Evolutionary conservation across 2,113 vertebrate genomes (phyloP), one percentile per base, ranked within the genome.

Genomic region (Hyaena hyaena): DNA sequence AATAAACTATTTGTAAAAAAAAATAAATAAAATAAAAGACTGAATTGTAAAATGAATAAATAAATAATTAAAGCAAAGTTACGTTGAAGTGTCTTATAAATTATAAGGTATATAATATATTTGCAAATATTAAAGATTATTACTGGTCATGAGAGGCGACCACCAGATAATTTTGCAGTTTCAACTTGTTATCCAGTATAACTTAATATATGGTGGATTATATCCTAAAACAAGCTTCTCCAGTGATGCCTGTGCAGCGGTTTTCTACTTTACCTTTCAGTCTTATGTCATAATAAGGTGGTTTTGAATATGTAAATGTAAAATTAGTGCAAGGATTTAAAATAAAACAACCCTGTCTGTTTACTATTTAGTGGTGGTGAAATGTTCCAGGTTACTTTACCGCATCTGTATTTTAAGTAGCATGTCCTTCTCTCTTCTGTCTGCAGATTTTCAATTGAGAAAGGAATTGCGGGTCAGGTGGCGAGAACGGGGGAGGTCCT

Each of bases 381-480:
- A 43, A 10, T 8, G 0, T 63, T 53, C 79, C 12, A 2, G 23
- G 23, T 48, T 9, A 1, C 14, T 71, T 39, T 50, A 12, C 19
- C 58, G 3, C 68, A 15, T 53, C n/a, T 53, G 0, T 7, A 0
- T 96, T 48, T 96, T 88, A 68, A 33, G 88, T 76, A 55, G 84
- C 4, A 0, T 17, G 61, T 19, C 15, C 77, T 88, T 93, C n/a
- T 93, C 84, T 87, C 96, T 97, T 96, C 8, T 94, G 48, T 96
- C 21, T 98, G 21, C 96, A 99, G 99, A 99, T 99, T 99, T 99
- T 99, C 99, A 93, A 99, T 99, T 98, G 99, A 99, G 88, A 99
- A 99, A 98, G 99, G 99, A 98, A 99, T 99, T 96, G 99, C 99
- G 92, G 99, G 99, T 79, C 99, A 99, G 97, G 99, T 99, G 93